Percentiles rank a stretch among this genome's conserved stretches.
Conservation (phyloP, 2,113 vertebrate species). For the Phalacrocorax aristotelis region DNA sequence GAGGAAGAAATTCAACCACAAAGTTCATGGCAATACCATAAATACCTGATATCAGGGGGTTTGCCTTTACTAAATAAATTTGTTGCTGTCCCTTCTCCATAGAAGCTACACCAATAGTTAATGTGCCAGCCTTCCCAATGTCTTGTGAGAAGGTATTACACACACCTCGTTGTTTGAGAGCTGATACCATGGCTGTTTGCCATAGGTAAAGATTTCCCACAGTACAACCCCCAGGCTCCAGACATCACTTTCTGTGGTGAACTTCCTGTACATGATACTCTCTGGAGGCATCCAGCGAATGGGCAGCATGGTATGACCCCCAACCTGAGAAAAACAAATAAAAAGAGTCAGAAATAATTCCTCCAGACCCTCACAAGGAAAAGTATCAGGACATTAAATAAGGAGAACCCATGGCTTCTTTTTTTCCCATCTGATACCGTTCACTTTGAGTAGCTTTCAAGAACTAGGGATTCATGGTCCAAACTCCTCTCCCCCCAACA, state of each 20-base stretch:
- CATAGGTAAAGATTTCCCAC: slow-evolving; percentile 99
- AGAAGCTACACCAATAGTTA: neutral
- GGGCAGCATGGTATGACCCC: slow-evolving; percentile 97
- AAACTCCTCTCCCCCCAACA: neutral
- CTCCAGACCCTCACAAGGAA: neutral
- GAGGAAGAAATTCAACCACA: neutral
- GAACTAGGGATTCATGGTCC: neutral
- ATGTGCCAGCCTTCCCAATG: neutral
- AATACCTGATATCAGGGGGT: neutral
- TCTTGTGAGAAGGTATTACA: neutral
- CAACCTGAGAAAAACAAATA: slow-evolving; percentile 79
- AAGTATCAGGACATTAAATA: neutral
- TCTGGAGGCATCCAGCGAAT: slow-evolving; percentile 99
- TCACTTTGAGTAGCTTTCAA: neutral
- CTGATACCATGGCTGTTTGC: slow-evolving; percentile 99
- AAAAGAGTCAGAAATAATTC: neutral
- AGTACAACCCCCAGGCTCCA: slow-evolving; percentile 98
- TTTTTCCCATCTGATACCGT: neutral
- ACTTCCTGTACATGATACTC: slow-evolving; percentile 99
- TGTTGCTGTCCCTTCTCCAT: neutral
- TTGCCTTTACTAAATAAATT: neutral
- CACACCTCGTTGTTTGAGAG: slow-evolving; percentile 98
- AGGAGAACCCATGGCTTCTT: neutral
- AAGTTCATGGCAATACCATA: neutral
- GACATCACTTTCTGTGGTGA: slow-evolving; percentile 98